Evolutionary conservation across 2,888 invertebrate species (phyloP), one percentile per base, ranked within the genome.

Genomic region (Gortyna flavago): DNA sequence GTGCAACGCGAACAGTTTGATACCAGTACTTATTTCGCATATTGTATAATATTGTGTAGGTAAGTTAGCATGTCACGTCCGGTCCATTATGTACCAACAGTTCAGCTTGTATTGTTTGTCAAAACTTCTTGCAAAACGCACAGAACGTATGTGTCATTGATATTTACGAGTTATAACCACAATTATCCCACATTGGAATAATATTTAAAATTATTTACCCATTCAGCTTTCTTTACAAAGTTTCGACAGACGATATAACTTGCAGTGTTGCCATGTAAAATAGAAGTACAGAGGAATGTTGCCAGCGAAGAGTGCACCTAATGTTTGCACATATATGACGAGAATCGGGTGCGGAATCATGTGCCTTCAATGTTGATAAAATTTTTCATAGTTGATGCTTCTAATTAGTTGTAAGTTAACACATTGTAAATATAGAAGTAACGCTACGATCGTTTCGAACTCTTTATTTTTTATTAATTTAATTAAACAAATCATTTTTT

Each of bases 311-410:
- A 92, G 93, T 94, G 94, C 93, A 92, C 94, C 93, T 91, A 90
- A 90, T 90, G 91, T 92, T 87, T 93, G 94, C 93, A 93, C 92
- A 88, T 90, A 91, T 91, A 91, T 92, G 93, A 88, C 74, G 90
- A 92, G 94, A 95, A 95, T 93, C 94, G 95, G 96, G 96, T 96
- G 97, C 96, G 96, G 94, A 96, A 97, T 92, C 90, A 96, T 96
- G 97, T 97, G 97, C 97, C 97, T 97, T 97, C 95, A 95, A 96
- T 96, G 96, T 96, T 95, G 93, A 96, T 95, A 95, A 93, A 94
- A 92, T 91, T 91, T 83, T 95, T 95, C 94, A 96, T 96, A 96
- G 96, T 96, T 96, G 95, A 96, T 95, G 96, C 96, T 96, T 96
- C 95, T 95, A 95, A 94, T 91, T 95, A 95, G 94, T 86, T 87